These are phyloP conservation scores for Pteronura brasiliensis DNA, from an alignment of 2,113 vertebrate genomes.

Conservation along the genomic window DNA sequence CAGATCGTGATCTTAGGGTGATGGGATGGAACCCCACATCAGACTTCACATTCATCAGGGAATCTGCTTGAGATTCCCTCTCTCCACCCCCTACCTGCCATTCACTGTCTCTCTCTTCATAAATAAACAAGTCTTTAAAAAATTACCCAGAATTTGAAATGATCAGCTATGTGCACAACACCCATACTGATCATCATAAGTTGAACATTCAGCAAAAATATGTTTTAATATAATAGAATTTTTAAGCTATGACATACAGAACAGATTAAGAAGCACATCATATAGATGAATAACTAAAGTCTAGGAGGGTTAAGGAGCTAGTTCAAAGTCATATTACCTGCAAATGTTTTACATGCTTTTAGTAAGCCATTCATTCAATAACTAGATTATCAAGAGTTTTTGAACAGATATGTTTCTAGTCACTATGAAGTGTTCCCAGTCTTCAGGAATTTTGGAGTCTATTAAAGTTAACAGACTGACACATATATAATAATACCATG, in stretches of 20 bases:
- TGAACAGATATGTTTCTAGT: neutral
- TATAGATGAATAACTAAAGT: neutral
- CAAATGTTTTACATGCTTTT: neutral
- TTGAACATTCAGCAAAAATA: neutral
- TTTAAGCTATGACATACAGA: neutral
- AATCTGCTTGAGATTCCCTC: neutral
- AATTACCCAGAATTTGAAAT: neutral
- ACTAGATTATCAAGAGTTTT: neutral
- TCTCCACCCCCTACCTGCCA: neutral
- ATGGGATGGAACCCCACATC: neutral
- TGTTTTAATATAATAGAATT: neutral
- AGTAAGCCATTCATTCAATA: neutral
- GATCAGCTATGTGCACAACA: neutral
- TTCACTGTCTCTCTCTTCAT: neutral
- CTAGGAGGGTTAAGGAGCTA: neutral
- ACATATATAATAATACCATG: neutral
- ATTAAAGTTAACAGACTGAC: neutral
- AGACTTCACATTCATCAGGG: neutral
- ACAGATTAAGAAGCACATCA: neutral
- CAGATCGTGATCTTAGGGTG: neutral
- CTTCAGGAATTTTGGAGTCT: constrained; percentile 40
- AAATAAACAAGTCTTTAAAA: neutral
- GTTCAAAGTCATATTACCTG: neutral
- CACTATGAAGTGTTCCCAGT: neutral
- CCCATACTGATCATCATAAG: neutral